Evolutionary conservation across 2,797 vertebrate species (phyloP).

Genomic region (Danio kyathit): DNA sequence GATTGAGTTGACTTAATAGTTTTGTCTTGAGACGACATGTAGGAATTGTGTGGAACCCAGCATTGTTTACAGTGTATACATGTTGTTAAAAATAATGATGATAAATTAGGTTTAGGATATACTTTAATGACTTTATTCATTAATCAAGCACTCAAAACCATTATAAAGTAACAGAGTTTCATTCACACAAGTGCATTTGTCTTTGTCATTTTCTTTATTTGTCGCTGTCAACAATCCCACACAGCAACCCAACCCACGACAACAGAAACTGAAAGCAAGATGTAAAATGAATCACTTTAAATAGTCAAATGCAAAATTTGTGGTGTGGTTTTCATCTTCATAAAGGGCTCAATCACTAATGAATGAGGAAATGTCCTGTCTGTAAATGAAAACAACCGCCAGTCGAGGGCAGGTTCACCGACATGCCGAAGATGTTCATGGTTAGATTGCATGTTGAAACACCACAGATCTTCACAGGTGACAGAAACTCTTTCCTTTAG

Average conservation of each 20-base stretch:
- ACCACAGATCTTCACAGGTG: background rate
- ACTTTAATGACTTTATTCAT: too few species aligned
- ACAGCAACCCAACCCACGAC: background rate
- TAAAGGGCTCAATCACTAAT: background rate
- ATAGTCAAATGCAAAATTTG: background rate
- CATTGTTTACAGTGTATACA: too few species aligned
- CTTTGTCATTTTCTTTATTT: background rate
- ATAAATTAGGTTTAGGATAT: too few species aligned
- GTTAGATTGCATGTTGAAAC: slow-evolving; percentile 64
- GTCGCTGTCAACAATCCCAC: background rate
- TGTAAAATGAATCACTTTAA: background rate
- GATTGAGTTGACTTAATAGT: too few species aligned
- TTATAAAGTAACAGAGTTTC: background rate
- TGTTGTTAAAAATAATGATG: too few species aligned
- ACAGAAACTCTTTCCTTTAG: background rate
- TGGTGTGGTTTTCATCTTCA: background rate
- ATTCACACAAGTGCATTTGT: background rate
- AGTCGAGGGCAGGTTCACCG: slow-evolving; percentile 74
- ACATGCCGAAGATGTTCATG: slow-evolving; percentile 76
- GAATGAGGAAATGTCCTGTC: slow-evolving; percentile 42
- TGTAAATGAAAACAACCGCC: slow-evolving; percentile 31
- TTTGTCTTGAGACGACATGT: too few species aligned
- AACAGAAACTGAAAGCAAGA: background rate
- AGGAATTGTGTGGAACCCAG: too few species aligned
- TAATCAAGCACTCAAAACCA: background rate